Conservation (phyloP, 2,797 vertebrate species). For the Sebastes cheni region DNA sequence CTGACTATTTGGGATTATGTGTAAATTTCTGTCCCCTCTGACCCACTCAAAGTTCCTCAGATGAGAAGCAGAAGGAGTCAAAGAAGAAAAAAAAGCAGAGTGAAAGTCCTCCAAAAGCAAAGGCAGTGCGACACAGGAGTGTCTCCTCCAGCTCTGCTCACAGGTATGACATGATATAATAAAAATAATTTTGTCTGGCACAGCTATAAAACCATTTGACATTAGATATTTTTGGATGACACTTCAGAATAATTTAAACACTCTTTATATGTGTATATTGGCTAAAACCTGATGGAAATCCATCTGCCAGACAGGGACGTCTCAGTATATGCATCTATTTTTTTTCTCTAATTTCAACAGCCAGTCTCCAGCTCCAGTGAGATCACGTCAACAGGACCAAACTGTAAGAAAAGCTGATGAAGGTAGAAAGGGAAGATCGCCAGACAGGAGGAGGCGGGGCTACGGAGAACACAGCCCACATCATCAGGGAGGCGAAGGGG, state of each 20-base stretch:
- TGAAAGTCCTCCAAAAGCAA: constrained; percentile 65
- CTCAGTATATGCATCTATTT: neutral
- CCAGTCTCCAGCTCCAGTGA: constrained; percentile 63
- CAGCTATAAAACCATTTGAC: neutral
- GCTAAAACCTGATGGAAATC: neutral
- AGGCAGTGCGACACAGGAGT: constrained; percentile 54
- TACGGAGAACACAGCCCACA: constrained; percentile 66
- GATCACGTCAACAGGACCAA: constrained; percentile 61
- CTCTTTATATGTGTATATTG: neutral
- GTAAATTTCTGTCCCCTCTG: neutral
- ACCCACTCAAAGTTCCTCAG: constrained; percentile 80
- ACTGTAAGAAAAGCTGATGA: constrained; percentile 51
- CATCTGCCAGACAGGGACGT: neutral
- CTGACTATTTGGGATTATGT: neutral
- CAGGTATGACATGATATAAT: constrained; percentile 56
- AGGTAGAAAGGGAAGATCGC: constrained; percentile 68
- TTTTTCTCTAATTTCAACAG: constrained; percentile 28
- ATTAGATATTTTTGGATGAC: neutral
- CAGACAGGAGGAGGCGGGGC: constrained; percentile 64
- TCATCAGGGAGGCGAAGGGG: constrained; percentile 58
- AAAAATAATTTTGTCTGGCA: neutral
- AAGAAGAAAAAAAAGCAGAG: constrained; percentile 84
- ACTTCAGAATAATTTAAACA: neutral
- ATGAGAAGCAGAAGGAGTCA: constrained; percentile 77
- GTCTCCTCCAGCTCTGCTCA: constrained; percentile 72